Base-by-base conservation (phyloP, 2,113 vertebrate genomes). In the Psittacula cyanocephala region DNA sequence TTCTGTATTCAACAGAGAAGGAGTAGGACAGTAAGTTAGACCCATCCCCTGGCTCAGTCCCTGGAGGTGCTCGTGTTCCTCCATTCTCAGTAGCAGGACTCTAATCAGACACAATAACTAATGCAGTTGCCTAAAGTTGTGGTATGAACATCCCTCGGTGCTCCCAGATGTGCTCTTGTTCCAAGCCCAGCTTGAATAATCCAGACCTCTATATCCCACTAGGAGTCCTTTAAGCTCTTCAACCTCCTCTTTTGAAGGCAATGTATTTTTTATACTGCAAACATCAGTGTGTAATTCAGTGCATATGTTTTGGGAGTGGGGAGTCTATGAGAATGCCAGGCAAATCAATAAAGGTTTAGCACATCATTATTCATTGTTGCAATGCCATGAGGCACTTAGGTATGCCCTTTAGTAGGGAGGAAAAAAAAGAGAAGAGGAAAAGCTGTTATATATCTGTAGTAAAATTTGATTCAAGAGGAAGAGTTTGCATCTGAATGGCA, bases 381-480 rank as follows among this genome's bases (percentile, higher is more conserved):
- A 0, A 93, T 72, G 62, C 44, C 31, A 92, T 13, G 77, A 96
- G 80, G 46, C 81, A 81, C 87, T 94, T 81, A 62, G 72, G 37
- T 57, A 52, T 3, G 24, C 28, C 83, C 53, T 95, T 84, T 57
- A n/a, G 44, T 25, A 75, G 35, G 11, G 35, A 88, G 29, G 15
- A 5, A 4, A 2, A 9, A 35, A 52, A 75, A 47, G 86, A 69
- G 33, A 69, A 8, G 8, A 83, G 39, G 50, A 67, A 88, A 92
- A 91, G 20, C 33, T 75, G 49, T 65, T 87, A 28, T 5, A 46
- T 13, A 39, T 60, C 44, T 67, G 60, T 17, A 89, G 37, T 89
- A 94, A 85, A 92, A 96, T 90, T 86, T 96, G 57, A 94, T 95
- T 95, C 22, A 49, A 92, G 95, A 97, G 81, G 57, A 87, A 91